phyloP scores from a whole-genome alignment of 2,888 invertebrate genomes.

The Oscheius onirici region DNA sequence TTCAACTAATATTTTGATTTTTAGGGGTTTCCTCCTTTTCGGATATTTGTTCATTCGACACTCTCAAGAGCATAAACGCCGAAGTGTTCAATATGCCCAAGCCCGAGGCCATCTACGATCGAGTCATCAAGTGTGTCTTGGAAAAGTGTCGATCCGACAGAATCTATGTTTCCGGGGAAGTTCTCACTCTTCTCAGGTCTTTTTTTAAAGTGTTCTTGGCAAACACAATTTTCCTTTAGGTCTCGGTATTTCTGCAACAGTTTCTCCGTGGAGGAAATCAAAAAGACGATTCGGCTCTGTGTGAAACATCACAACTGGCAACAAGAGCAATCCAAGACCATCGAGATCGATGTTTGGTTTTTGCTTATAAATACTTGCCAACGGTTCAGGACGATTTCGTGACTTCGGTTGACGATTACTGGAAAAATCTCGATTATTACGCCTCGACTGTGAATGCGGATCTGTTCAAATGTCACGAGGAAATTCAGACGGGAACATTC shows the following conservation, averaged over 20 bases:
- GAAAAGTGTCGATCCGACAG: neutral
- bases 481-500: neutral
- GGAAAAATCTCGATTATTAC: constrained; percentile 1
- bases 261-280: constrained; percentile 7
- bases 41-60: constrained; percentile 23
- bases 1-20: neutral
- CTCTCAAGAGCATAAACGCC: constrained; percentile 9
- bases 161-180: constrained; percentile 5
- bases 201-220: neutral
- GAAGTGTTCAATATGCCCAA: constrained; percentile 7
- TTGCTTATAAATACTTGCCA: neutral
- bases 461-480: neutral
- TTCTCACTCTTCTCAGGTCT: neutral
- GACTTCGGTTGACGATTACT: neutral
- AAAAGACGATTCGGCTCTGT: neutral
- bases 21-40: constrained; percentile 23
- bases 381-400: neutral
- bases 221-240: neutral
- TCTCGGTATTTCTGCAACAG: constrained; percentile 9
- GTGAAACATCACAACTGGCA: constrained; percentile 10
- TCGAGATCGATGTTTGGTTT: neutral
- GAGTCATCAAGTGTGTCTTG: neutral
- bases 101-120: neutral
- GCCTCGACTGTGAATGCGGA: too few species aligned
- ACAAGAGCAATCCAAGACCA: neutral